Percentiles rank a stretch among this genome's conserved stretches.
Evolutionary conservation across 2,797 vertebrate species (phyloP).

Genomic region (Typhlichthys subterraneus): DNA sequence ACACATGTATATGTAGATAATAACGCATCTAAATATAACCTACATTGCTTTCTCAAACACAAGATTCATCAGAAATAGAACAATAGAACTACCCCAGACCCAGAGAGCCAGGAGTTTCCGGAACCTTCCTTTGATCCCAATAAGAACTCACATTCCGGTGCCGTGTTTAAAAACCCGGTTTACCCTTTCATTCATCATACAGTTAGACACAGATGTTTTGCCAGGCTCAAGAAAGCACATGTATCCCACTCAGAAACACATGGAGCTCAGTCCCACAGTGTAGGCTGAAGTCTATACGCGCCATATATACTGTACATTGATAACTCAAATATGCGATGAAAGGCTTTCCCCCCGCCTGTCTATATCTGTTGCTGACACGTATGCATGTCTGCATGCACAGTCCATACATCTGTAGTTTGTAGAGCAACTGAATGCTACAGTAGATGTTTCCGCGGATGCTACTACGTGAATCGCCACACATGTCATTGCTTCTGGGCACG

Average conservation of each 20-base stretch:
- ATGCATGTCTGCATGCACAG: slow-evolving; percentile 25
- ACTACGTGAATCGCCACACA: slow-evolving; percentile 36
- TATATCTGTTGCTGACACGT: slow-evolving; percentile 11
- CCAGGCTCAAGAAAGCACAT: slow-evolving; percentile 17
- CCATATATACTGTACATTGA: slow-evolving; percentile 7
- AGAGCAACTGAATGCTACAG: slow-evolving; percentile 29
- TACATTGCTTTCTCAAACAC: slow-evolving; percentile 19
- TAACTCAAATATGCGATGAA: slow-evolving; percentile 49
- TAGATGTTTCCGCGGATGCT: slow-evolving; percentile 38
- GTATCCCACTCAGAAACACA: slow-evolving; percentile 42
- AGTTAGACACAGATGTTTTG: slow-evolving; percentile 45
- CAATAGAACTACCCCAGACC: slow-evolving; percentile 26
- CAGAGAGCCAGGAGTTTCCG: slow-evolving; percentile 31
- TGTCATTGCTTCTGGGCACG: slow-evolving; percentile 28
- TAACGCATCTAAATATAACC: slow-evolving; percentile 11
- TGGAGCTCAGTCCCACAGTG: slow-evolving; percentile 47
- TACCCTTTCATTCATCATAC: slow-evolving; percentile 46
- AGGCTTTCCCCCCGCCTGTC: slow-evolving; percentile 20
- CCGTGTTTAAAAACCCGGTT: slow-evolving; percentile 56
- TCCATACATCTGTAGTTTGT: slow-evolving; percentile 14
- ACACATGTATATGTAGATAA: slow-evolving; percentile 39
- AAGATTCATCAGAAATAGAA: slow-evolving; percentile 42
- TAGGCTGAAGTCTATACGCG: slow-evolving; percentile 18
- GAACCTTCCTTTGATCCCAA: slow-evolving; percentile 40
- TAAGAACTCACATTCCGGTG: slow-evolving; percentile 43